Evolutionary conservation across 92 coral and sea anemone genomes (phyloP), one percentile per base, ranked within the genome.

Genomic region (Palythoa caribaeorum): DNA sequence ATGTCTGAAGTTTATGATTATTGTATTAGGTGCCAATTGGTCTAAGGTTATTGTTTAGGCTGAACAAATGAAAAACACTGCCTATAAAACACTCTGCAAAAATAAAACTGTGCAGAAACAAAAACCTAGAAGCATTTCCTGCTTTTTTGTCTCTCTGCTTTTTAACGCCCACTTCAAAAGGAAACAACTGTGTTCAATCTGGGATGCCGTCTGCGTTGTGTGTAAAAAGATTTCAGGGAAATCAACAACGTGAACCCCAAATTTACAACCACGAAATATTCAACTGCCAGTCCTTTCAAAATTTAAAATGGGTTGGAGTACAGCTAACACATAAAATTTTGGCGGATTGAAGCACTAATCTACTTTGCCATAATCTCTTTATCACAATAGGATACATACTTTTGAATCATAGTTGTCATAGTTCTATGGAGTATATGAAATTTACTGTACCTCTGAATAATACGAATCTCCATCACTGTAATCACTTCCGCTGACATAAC

Each of bases 401-500:
- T 20, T 3, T 17, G 13, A 12, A 3, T 38, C 15, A 87, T 75
- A 48, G 17, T 3, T 40, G 38, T 54, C n/a, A 39, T 40, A 62
- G 35, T 71, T 70, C 80, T 51, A 81, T 38, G 47, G 36, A 28
- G 17, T 66, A 3, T 21, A 9, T 60, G 10, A 62, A 17, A 44
- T 44, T 8, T 44, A 63, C 60, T 16, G 28, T 87, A 96, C 99
- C 99, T 96, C 99, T 12, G 99, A 92, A 38, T 76, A 50, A 80
- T 88, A 96, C 4, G 96, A 95, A 60, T 96, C 99, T 16, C 99
- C 99, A 77, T 96, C 94, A 37, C 98, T 95, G 86, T 93, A 96
- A 19, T 95, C 98, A 65, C 94, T 94, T 6, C 96, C 99, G 79
- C 99, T 96, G 69, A 93, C 88, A 70, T 92, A 96, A 77, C 99